Percentiles rank a stretch among this genome's conserved stretches.
These are phyloP conservation scores for Pantherophis vulpinus DNA, from an alignment of 2,797 vertebrate species.

Conservation along the genomic window DNA sequence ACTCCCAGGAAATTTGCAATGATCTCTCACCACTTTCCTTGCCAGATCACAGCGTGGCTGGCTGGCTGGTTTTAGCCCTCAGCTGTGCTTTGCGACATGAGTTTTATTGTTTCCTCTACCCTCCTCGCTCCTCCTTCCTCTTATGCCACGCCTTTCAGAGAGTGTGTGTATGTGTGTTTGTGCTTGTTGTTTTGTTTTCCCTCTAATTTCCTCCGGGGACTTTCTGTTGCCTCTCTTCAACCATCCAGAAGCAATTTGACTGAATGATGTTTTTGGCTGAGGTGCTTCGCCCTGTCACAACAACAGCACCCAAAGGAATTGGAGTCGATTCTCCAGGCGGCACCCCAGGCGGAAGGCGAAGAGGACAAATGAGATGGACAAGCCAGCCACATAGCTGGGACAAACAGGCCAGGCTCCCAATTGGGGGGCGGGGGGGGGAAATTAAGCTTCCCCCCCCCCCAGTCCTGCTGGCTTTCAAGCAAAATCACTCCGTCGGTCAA, in stretches of 20 bases:
- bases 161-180: no score
- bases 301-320: background rate
- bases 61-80: background rate
- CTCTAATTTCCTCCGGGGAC: background rate
- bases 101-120: background rate
- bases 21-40: background rate
- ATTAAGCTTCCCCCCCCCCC: accelerated
- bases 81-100: background rate
- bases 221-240: background rate
- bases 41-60: background rate
- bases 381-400: background rate
- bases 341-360: background rate
- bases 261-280: no score
- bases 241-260: background rate
- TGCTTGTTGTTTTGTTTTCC: background rate
- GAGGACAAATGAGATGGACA: background rate
- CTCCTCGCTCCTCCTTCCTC: background rate
- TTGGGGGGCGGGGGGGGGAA: background rate
- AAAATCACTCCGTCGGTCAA: background rate
- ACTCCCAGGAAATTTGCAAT: background rate
- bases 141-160: background rate
- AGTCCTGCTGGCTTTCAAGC: background rate
- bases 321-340: background rate
- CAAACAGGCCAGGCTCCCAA: background rate
- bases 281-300: background rate